These are phyloP conservation scores for Drosophila neoperkinsi DNA, from an alignment of 2,888 invertebrate genomes.

Conservation along the genomic window DNA sequence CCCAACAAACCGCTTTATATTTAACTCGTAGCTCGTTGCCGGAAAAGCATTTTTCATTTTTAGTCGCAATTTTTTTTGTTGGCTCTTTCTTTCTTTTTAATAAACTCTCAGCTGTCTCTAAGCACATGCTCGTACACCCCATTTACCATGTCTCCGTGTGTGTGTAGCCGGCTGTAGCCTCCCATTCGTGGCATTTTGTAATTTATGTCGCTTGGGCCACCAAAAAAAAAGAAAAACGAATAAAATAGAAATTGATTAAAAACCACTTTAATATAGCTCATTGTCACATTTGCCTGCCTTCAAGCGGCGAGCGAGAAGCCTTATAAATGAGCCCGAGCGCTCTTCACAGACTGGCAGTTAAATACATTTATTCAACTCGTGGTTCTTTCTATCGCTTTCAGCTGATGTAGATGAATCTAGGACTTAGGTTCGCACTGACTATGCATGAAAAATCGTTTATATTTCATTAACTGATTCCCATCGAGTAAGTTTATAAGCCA, in stretches of 20 bases:
- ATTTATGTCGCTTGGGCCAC: constrained; percentile 60
- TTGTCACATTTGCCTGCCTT: constrained; percentile 55
- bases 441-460: not conserved
- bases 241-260: constrained; percentile 69
- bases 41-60: constrained; percentile 74
- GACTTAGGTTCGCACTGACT: not conserved
- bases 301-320: constrained; percentile 10
- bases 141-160: constrained; percentile 38
- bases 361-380: constrained; percentile 5
- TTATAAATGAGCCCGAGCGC: constrained; percentile 40
- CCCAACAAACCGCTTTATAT: constrained; percentile 27
- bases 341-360: constrained; percentile 16
- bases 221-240: constrained; percentile 11
- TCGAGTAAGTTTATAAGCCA: no score
- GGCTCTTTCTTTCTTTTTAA: constrained; percentile 60
- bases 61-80: constrained; percentile 48
- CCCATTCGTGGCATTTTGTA: constrained; percentile 51
- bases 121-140: constrained; percentile 60
- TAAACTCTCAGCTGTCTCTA: constrained; percentile 68
- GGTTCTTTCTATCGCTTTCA: not conserved
- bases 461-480: not conserved
- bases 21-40: constrained; percentile 24
- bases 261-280: constrained; percentile 71
- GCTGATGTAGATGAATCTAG: not conserved
- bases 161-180: constrained; percentile 28